phyloP scores from a whole-genome alignment of 2,113 vertebrate genomes.

The Euleptes europaea region DNA sequence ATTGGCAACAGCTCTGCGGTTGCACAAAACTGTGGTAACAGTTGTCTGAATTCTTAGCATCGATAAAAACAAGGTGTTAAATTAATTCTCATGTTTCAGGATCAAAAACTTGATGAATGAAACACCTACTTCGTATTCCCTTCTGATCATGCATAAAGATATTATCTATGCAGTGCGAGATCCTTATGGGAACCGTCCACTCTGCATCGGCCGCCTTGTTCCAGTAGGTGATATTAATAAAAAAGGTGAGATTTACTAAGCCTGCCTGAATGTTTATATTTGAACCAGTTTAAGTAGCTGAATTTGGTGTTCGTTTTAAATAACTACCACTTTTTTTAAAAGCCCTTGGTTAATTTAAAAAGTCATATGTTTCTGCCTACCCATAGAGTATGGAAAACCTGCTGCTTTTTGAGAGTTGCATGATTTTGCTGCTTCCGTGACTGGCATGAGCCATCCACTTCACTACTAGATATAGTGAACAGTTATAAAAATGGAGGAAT shows the following conservation, averaged over 20 bases:
- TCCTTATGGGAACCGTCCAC: conserved; percentile 94
- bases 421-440: too few relatives aligned
- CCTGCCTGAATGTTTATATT: background rate
- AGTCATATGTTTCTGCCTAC: too few relatives aligned
- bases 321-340: background rate
- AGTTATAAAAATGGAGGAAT: background rate
- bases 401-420: too few relatives aligned
- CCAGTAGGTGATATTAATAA: conserved; percentile 86
- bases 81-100: conserved; percentile 71
- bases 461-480: too few relatives aligned
- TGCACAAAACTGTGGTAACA: background rate
- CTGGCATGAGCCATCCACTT: too few relatives aligned
- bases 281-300: background rate
- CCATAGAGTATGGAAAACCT: too few relatives aligned
- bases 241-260: conserved; percentile 71
- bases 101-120: conserved; percentile 97
- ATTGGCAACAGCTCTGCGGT: background rate
- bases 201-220: conserved; percentile 91
- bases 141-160: conserved; percentile 94
- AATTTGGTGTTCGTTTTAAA: background rate
- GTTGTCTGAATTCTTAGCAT: background rate
- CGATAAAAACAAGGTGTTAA: background rate
- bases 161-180: conserved; percentile 95
- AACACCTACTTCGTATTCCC: conserved; percentile 92
- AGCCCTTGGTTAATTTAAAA: too few relatives aligned